phyloP scores from a whole-genome alignment of 2,888 invertebrate genomes.

The Tiphia femorata region DNA sequence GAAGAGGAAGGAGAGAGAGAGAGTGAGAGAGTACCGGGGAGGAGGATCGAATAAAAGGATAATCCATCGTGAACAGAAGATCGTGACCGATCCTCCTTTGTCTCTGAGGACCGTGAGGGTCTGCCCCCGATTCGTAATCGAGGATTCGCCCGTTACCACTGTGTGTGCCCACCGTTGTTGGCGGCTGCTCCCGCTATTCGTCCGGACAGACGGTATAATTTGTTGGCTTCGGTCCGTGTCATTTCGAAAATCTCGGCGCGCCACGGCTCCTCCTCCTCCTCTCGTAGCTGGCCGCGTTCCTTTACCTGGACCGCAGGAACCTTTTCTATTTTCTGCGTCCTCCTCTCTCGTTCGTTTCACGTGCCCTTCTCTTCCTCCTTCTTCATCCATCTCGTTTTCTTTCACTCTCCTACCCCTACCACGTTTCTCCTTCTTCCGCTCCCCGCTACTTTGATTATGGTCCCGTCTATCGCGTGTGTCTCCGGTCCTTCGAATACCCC shows the following conservation, averaged over 20 bases:
- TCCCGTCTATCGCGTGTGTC: not conserved
- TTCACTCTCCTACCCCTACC: not conserved
- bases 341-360: slow-evolving; percentile 11
- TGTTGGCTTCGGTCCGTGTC: slow-evolving; percentile 58
- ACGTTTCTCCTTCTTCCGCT: not conserved
- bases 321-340: slow-evolving; percentile 8
- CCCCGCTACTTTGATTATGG: too few species aligned
- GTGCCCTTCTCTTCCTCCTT: not conserved
- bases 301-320: slow-evolving; percentile 26
- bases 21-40: slow-evolving; percentile 2
- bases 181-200: not conserved
- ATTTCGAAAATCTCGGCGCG: slow-evolving; percentile 48
- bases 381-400: not conserved
- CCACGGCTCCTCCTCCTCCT: slow-evolving; percentile 36
- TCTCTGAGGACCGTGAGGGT: slow-evolving; percentile 18
- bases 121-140: slow-evolving; percentile 18
- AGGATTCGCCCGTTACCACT: slow-evolving; percentile 2
- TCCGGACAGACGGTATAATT: slow-evolving; percentile 57
- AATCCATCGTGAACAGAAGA: slow-evolving; percentile 17
- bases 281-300: slow-evolving; percentile 17
- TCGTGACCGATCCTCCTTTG: slow-evolving; percentile 24
- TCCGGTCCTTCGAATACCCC: not conserved
- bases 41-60: slow-evolving; percentile 16
- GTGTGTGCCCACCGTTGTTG: too few species aligned
- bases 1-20: slow-evolving; percentile 5